Conservation (phyloP, 2,797 vertebrate genomes). For the Pangasius larnaudii region DNA sequence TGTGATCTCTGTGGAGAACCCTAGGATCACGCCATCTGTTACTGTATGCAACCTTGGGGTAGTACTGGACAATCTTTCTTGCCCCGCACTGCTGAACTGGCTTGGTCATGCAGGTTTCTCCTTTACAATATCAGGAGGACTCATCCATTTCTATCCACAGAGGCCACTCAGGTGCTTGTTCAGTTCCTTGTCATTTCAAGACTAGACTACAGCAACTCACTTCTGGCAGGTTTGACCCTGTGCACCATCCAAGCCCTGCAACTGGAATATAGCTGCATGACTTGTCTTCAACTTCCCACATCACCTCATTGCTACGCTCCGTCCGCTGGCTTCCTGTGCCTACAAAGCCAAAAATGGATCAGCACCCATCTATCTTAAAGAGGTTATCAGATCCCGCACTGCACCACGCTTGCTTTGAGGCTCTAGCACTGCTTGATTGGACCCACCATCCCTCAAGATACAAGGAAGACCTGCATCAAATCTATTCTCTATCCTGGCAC, state of each 20-base stretch:
- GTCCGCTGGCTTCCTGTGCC: not conserved
- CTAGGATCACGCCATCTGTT: not conserved
- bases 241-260: not conserved
- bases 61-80: not conserved
- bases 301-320: no score
- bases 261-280: not conserved
- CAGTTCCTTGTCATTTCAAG: not conserved
- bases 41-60: not conserved
- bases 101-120: not conserved
- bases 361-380: not conserved
- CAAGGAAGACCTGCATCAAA: not conserved
- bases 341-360: not conserved
- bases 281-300: not conserved
- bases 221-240: not conserved
- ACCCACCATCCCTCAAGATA: not conserved
- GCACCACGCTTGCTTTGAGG: not conserved
- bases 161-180: not conserved
- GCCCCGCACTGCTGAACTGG: not conserved
- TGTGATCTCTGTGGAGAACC: not conserved
- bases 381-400: not conserved
- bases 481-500: not conserved
- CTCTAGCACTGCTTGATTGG: not conserved
- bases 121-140: not conserved
- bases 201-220: not conserved
- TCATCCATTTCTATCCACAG: no score